Percentiles rank a stretch among this genome's conserved stretches.
These are phyloP conservation scores for Parazoanthus darwini DNA, from an alignment of 92 coral and sea anemone genomes.

Conservation along the genomic window DNA sequence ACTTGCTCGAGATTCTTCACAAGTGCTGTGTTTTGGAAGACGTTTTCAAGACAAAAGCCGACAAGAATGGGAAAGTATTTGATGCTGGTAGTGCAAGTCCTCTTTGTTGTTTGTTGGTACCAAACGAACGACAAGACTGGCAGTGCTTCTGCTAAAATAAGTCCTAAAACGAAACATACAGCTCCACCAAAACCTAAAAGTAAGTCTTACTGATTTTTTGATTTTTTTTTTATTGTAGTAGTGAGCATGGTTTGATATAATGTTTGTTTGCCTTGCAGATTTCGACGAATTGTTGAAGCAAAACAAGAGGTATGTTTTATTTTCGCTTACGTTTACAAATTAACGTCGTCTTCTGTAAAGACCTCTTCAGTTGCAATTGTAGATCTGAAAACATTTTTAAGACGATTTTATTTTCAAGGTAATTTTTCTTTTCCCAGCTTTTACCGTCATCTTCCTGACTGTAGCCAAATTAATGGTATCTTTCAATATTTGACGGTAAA, in stretches of 20 bases:
- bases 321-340: too few species aligned
- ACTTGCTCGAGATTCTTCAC: too few species aligned
- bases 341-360: too few species aligned
- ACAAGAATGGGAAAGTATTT: not conserved
- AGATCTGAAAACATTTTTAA: too few species aligned
- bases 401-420: too few species aligned
- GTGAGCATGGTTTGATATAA: not conserved
- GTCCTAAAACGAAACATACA: not conserved
- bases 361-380: too few species aligned
- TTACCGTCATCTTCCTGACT: too few species aligned
- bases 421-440: too few species aligned
- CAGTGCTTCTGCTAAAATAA: not conserved
- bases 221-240: not conserved
- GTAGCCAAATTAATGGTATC: too few species aligned
- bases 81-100: not conserved
- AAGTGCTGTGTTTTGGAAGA: not conserved
- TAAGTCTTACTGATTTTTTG: not conserved
- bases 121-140: not conserved
- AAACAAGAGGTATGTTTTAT: not conserved
- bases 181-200: constrained; percentile 7
- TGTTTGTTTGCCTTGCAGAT: not conserved
- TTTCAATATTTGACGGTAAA: too few species aligned
- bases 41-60: not conserved
- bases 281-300: not conserved
- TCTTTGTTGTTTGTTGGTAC: constrained; percentile 3